phyloP scores from a whole-genome alignment of 2,888 invertebrate species.

The Liodrosophila aerea region DNA sequence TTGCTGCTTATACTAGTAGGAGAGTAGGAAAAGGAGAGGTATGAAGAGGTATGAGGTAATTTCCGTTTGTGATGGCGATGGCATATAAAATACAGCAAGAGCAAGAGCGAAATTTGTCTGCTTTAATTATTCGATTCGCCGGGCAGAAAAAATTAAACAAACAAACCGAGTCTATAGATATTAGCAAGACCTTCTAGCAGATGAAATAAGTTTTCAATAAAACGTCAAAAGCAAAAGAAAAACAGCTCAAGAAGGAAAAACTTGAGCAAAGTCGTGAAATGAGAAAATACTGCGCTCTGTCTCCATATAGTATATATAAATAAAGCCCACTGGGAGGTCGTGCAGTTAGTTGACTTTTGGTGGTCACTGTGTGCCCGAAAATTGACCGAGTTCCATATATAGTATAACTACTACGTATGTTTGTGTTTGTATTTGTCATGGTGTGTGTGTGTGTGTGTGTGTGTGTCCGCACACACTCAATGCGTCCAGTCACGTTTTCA shows the following conservation, averaged over 20 bases:
- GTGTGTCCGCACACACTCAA: constrained; percentile 45
- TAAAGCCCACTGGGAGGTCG: constrained; percentile 1
- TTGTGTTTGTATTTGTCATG: constrained; percentile 8
- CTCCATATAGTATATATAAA: constrained; percentile 16
- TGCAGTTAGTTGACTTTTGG: constrained; percentile 44
- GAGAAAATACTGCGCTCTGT: constrained; percentile 26
- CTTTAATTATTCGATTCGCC: constrained; percentile 25
- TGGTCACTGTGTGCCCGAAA: constrained; percentile 43
- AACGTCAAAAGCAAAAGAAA: constrained; percentile 18
- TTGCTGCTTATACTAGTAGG: background rate
- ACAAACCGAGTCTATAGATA: constrained; percentile 5
- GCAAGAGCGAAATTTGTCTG: constrained; percentile 1
- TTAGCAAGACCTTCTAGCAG: background rate
- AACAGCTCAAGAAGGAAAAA: constrained; percentile 19
- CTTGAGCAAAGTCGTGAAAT: constrained; percentile 30
- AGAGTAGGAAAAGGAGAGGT: background rate
- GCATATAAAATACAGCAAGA: background rate
- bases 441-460: constrained; percentile 23
- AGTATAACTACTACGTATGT: constrained; percentile 4
- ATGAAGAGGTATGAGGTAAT: too few relatives aligned
- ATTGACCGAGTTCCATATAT: constrained; percentile 30
- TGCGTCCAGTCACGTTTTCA: constrained; percentile 69
- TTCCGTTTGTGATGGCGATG: constrained; percentile 8
- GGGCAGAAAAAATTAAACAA: constrained; percentile 25
- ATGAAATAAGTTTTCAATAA: constrained; percentile 44